These are phyloP conservation scores for Rhagoletis pomonella DNA, from an alignment of 1,140 invertebrate species.

Conservation along the genomic window DNA sequence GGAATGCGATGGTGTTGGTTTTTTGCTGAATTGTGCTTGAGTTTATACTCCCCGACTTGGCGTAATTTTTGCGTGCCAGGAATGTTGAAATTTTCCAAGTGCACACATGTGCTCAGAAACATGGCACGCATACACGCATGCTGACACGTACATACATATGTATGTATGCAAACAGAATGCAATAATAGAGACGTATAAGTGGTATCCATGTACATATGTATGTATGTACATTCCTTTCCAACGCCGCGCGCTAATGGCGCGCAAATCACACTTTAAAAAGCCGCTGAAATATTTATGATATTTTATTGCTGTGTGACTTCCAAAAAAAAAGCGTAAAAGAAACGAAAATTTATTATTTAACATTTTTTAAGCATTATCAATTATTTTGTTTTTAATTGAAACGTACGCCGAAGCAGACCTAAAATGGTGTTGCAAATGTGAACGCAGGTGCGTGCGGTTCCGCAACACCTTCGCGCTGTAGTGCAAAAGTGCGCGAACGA, in stretches of 20 bases:
- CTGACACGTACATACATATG: background rate
- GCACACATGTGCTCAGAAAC: conserved; percentile 29
- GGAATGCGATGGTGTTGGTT: background rate
- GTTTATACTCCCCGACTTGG: background rate
- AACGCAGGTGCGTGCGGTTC: background rate
- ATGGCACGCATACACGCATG: background rate
- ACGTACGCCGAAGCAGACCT: background rate
- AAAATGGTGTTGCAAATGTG: conserved; percentile 13
- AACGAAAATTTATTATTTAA: background rate
- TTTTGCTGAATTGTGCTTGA: background rate
- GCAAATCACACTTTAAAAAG: conserved; percentile 18
- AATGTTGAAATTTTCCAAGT: conserved; percentile 39
- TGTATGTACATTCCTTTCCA: background rate
- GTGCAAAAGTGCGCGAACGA: background rate
- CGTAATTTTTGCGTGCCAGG: conserved; percentile 33
- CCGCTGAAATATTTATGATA: conserved; percentile 24
- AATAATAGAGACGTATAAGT: background rate
- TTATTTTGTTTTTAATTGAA: background rate
- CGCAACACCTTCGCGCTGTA: background rate
- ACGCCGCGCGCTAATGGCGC: background rate
- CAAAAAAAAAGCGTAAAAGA: background rate
- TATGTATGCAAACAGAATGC: background rate
- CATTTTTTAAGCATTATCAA: background rate
- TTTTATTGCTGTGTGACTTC: background rate
- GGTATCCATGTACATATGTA: background rate